Conservation (phyloP, 2,113 vertebrate species). For the Ochotona curzoniae region DNA sequence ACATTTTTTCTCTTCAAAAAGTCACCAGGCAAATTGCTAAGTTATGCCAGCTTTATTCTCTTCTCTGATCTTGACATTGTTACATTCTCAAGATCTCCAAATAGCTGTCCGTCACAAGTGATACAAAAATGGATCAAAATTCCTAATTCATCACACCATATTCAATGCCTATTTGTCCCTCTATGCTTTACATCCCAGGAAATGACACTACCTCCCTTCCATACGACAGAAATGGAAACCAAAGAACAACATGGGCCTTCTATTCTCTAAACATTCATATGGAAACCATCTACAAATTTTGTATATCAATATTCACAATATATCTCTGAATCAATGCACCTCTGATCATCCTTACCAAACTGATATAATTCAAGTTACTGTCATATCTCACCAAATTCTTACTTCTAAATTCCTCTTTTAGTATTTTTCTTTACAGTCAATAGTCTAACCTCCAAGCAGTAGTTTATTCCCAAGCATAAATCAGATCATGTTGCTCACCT, state of each 20-base stretch:
- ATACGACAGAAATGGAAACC: background rate
- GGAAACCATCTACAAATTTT: background rate
- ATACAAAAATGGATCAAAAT: background rate
- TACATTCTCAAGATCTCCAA: background rate
- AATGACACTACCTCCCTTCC: background rate
- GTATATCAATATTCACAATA: background rate
- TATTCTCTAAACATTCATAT: background rate
- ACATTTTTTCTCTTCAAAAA: background rate
- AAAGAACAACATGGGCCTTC: background rate
- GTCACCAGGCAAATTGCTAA: background rate
- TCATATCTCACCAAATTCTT: background rate
- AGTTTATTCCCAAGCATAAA: conserved; percentile 24
- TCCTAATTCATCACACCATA: background rate
- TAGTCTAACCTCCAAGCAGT: background rate
- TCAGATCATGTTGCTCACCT: background rate
- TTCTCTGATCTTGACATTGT: conserved; percentile 15
- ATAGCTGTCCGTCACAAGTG: background rate
- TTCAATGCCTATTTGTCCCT: background rate
- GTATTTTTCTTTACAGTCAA: background rate
- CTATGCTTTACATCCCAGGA: background rate
- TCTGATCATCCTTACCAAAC: background rate
- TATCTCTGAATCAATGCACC: background rate
- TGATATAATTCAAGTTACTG: background rate
- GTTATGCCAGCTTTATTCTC: background rate
- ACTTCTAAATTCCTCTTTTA: background rate